Percentiles rank a stretch among this genome's conserved stretches.
Evolutionary conservation across 2,113 vertebrate species (phyloP).

Genomic region (Platichthys flesus): DNA sequence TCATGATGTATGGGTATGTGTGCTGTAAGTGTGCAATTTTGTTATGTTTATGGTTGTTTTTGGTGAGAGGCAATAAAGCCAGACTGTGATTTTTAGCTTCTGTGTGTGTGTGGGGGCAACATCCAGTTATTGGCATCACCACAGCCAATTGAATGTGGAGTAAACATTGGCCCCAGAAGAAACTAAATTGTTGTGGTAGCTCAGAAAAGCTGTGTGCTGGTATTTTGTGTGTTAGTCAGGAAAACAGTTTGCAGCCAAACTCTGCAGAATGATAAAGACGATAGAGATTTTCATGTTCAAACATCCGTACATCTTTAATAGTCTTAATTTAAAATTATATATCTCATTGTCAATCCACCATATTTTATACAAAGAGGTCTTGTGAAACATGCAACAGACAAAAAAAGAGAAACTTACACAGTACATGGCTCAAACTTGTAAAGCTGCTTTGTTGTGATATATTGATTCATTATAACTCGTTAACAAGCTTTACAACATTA

Average conservation of each 20-base stretch:
- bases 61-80: slow-evolving; percentile 4
- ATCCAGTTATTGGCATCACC: slow-evolving; percentile 5
- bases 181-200: neutral
- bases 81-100: slow-evolving; percentile 1
- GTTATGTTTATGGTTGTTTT: slow-evolving; percentile 3
- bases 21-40: slow-evolving; percentile 9
- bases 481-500: slow-evolving; percentile 25
- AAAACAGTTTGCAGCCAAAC: neutral
- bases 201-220: neutral
- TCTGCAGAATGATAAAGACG: neutral
- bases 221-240: neutral
- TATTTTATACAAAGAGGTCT: slow-evolving; percentile 18
- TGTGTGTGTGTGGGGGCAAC: neutral
- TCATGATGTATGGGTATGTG: slow-evolving; percentile 9
- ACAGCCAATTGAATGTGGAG: slow-evolving; percentile 19
- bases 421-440: neutral
- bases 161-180: slow-evolving; percentile 9
- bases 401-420: neutral
- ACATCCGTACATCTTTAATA: slow-evolving; percentile 1
- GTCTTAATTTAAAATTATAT: slow-evolving; percentile 17
- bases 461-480: slow-evolving; percentile 46
- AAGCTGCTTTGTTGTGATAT: slow-evolving; percentile 4
- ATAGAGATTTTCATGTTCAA: neutral
- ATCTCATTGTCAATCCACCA: neutral
- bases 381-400: slow-evolving; percentile 9